A percentile compares a stretch with the other conserved stretches of the same genome.
phyloP scores from a whole-genome alignment of 2,797 vertebrate species.

The Molossus molossus region DNA sequence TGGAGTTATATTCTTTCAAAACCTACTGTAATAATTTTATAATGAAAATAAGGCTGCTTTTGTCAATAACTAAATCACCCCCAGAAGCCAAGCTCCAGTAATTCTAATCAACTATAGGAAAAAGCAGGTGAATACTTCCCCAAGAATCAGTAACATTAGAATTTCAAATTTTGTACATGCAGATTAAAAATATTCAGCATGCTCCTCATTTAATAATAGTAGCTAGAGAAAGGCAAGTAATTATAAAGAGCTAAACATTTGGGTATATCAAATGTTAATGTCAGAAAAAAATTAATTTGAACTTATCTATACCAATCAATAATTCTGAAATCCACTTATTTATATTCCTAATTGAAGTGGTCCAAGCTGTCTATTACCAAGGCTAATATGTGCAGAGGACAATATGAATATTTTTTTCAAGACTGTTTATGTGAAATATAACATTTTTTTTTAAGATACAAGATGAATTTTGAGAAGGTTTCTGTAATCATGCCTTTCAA shows the following conservation, averaged over 20 bases:
- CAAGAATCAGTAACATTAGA: constrained; percentile 69
- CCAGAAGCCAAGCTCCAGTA: constrained; percentile 2
- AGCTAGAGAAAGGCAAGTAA: constrained; percentile 44
- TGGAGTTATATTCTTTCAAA: constrained; percentile 4
- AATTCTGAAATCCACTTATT: constrained; percentile 7
- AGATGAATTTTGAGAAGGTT: not conserved
- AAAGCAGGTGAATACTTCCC: constrained; percentile 55
- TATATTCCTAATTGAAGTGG: not conserved
- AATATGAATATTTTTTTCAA: constrained; percentile 12
- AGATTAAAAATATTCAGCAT: constrained; percentile 66
- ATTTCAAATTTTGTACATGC: constrained; percentile 73
- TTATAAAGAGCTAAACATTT: constrained; percentile 54
- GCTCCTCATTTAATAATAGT: constrained; percentile 70
- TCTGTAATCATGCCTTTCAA: constrained; percentile 39
- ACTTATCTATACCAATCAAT: constrained; percentile 68
- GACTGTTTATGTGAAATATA: not conserved
- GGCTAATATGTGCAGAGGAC: not conserved
- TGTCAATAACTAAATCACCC: constrained; percentile 65
- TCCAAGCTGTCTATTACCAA: constrained; percentile 20
- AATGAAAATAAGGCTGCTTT: constrained; percentile 43
- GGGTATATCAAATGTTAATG: constrained; percentile 30
- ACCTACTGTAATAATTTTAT: not conserved
- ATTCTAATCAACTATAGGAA: constrained; percentile 70
- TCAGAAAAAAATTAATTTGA: constrained; percentile 51
- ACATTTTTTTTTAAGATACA: constrained; percentile 30